These are phyloP conservation scores for Chloroceryle aenea DNA, from an alignment of 2,113 vertebrate species.

Conservation along the genomic window DNA sequence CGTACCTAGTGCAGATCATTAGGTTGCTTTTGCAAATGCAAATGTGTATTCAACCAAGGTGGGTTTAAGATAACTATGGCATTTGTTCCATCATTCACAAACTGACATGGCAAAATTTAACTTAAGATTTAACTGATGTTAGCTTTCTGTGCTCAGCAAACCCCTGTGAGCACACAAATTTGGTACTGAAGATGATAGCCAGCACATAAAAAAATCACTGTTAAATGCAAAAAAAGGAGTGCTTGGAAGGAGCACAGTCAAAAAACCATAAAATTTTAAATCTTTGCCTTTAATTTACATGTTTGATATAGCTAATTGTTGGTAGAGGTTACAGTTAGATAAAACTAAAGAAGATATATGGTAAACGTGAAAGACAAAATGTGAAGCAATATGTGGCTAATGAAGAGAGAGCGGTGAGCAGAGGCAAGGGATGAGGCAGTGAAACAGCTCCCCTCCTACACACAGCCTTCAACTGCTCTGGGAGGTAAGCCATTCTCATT, in stretches of 20 bases:
- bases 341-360: background rate
- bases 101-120: slow-evolving; percentile 44
- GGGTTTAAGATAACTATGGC: background rate
- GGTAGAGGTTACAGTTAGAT: background rate
- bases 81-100: slow-evolving; percentile 24
- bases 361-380: background rate
- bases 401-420: background rate
- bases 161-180: background rate
- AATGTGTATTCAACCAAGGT: background rate
- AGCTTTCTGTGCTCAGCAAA: background rate
- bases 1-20: background rate
- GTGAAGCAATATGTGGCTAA: background rate
- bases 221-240: background rate
- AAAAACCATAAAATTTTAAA: background rate
- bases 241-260: background rate
- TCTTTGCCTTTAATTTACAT: background rate
- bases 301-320: background rate
- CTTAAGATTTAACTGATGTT: background rate
- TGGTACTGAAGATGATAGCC: background rate
- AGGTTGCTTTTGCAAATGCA: background rate
- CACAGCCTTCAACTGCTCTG: rapidly evolving
- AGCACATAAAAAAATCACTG: background rate
- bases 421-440: background rate
- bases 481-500: background rate
- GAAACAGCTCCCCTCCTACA: background rate